Percentiles rank a stretch among this genome's conserved stretches.
These are phyloP conservation scores for Cerceris rybyensis DNA, from an alignment of 2,888 invertebrate species.

Conservation along the genomic window DNA sequence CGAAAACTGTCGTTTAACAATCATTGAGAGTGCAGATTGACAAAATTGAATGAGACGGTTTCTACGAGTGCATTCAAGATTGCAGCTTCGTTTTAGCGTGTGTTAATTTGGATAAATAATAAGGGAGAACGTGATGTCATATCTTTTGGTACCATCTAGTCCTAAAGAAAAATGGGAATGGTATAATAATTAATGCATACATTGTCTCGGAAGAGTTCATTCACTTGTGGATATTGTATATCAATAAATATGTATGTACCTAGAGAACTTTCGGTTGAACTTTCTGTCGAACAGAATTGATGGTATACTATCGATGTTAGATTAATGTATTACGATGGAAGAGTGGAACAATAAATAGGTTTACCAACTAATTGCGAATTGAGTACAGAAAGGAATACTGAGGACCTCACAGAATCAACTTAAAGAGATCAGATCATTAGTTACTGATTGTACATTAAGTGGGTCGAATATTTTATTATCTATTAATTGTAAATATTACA, in stretches of 20 bases:
- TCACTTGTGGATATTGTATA: conserved; percentile 37
- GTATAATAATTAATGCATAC: conserved; percentile 4
- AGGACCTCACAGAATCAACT: too few relatives aligned
- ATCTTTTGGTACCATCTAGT: conserved; percentile 20
- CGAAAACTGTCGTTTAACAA: not conserved
- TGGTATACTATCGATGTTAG: not conserved
- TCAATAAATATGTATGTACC: conserved; percentile 29
- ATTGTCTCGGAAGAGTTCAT: conserved; percentile 17
- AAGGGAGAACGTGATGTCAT: conserved; percentile 3
- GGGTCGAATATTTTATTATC: too few relatives aligned
- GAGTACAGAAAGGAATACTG: too few relatives aligned
- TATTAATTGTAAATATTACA: too few relatives aligned
- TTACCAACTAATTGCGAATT: too few relatives aligned
- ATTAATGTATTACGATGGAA: not conserved
- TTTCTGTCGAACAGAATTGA: not conserved
- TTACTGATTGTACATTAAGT: too few relatives aligned
- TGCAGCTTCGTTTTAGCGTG: conserved; percentile 3
- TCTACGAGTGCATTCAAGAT: not conserved
- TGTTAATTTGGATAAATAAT: conserved; percentile 10
- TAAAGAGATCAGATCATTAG: too few relatives aligned
- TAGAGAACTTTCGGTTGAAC: conserved; percentile 18
- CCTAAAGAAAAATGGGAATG: not conserved
- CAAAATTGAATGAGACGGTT: not conserved
- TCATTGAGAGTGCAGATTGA: not conserved
- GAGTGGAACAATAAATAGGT: not conserved